Base-by-base conservation (phyloP, 2,797 vertebrate species). In the Austrolebias charrua region DNA sequence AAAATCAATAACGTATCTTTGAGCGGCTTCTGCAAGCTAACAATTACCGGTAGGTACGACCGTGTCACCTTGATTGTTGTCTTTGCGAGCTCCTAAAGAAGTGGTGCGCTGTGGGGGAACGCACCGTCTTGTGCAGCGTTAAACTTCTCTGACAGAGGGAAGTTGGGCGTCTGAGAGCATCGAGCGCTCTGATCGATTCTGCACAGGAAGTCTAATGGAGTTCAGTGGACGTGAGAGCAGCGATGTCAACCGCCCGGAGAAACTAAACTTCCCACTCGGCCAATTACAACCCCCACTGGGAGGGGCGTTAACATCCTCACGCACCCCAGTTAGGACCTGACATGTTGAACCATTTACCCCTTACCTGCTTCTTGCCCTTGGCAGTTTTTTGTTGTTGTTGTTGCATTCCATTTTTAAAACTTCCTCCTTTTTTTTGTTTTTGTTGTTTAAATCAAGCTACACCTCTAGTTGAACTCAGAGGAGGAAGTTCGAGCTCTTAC, bases 161-260 rank as follows among this genome's bases (percentile, higher is more conserved):
- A 69, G 62, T 75, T 78, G 43, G 53, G 65, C 62, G 66, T 74
- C 69, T 12, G 9, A 52, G 45, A n/a, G 56, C 60, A 67, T 76
- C 47, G 82, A 66, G 65, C 47, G 75, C 42, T 54, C 71, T 82
- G 87, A 92, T 92, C 72, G 66, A 90, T 89, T 90, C 80, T 63
- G 68, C 69, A 46, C 75, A 43, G 69, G 63, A 71, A 75, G 72
- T 56, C 9, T 83, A 84, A 86, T 87, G 64, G 78, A 85, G 88
- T 88, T 89, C 75, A 79, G 76, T 24, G 61, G 55, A 82, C 80
- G 77, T 75, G 76, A 79, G 65, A 63, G 63, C 60, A 24, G 65
- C 0, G 40, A 69, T 73, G 75, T 81, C 71, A 69, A 66, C 80
- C 57, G 70, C 59, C 57, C 55, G 45, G 52, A 72, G 68, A 63